Conservation (phyloP, 1,140 invertebrate genomes). For the Eumaeus atala region DNA sequence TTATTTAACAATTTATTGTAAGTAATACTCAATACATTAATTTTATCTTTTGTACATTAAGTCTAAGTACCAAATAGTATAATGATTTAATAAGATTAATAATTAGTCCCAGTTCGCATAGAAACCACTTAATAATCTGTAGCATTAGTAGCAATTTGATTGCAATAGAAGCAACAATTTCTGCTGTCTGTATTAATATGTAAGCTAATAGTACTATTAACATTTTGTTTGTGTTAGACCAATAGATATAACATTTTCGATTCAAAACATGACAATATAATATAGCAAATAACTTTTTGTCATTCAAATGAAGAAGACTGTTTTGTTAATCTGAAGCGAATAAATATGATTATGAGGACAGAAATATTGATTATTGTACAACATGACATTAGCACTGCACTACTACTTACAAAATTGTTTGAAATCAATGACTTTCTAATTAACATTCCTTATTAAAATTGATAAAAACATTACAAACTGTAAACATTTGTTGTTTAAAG, state of each 20-base stretch:
- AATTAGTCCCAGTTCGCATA: slow-evolving; percentile 29
- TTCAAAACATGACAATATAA: no score
- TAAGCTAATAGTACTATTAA: background rate
- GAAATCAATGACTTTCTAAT: slow-evolving; percentile 1
- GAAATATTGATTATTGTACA: background rate
- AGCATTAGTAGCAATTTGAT: slow-evolving; percentile 16
- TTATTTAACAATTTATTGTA: slow-evolving; percentile 62
- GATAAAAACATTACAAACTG: slow-evolving; percentile 8
- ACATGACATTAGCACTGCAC: background rate
- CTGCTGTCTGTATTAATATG: background rate
- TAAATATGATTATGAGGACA: no score
- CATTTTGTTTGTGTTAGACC: no score
- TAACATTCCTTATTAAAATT: slow-evolving; percentile 7
- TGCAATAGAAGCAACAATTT: background rate
- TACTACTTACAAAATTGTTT: slow-evolving; percentile 8
- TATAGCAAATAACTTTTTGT: no score
- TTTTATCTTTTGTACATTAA: slow-evolving; percentile 60
- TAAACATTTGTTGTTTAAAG: slow-evolving; percentile 12
- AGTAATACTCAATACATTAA: slow-evolving; percentile 62
- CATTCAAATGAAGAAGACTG: no score
- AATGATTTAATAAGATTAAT: slow-evolving; percentile 35
- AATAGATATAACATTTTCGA: no score
- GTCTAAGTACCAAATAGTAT: slow-evolving; percentile 55
- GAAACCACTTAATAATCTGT: slow-evolving; percentile 18
- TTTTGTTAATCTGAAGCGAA: no score